A percentile compares a stretch with the other conserved stretches of the same genome.
These are phyloP conservation scores for Girardia tigrina DNA, from an alignment of 2,888 invertebrate species.

Conservation along the genomic window DNA sequence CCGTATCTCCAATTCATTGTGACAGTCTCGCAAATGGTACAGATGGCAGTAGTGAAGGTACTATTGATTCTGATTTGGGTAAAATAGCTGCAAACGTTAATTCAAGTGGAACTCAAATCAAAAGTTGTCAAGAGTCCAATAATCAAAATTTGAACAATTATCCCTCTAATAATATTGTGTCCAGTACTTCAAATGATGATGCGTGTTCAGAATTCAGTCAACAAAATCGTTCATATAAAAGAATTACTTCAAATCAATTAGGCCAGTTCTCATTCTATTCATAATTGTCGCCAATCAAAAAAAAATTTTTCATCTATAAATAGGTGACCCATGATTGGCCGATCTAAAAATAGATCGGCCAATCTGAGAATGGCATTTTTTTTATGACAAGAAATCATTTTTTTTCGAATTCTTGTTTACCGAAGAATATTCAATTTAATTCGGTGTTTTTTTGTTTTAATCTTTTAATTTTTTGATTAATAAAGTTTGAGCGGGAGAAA, in stretches of 20 bases:
- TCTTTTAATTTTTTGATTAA: no score
- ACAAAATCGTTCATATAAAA: background rate
- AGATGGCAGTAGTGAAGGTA: constrained; percentile 8
- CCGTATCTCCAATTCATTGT: constrained; percentile 11
- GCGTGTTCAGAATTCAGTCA: background rate
- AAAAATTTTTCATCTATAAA: no score
- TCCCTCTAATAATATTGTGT: background rate
- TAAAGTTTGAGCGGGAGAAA: no score
- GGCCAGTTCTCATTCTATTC: no score
- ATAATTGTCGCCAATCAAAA: no score
- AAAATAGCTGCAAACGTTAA: background rate
- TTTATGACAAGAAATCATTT: no score
- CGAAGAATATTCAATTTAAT: no score
- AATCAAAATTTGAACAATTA: background rate
- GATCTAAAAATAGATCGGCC: no score
- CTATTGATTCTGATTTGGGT: background rate
- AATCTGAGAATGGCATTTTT: no score
- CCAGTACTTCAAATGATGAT: background rate
- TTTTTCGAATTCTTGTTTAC: no score
- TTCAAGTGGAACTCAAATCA: background rate
- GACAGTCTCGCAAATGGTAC: constrained; percentile 16
- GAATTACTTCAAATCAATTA: background rate
- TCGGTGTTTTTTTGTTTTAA: no score
- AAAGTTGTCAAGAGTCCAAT: background rate
- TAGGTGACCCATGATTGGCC: no score